Conservation (phyloP, 2,888 invertebrate species). For the Cosmia pyralina region DNA sequence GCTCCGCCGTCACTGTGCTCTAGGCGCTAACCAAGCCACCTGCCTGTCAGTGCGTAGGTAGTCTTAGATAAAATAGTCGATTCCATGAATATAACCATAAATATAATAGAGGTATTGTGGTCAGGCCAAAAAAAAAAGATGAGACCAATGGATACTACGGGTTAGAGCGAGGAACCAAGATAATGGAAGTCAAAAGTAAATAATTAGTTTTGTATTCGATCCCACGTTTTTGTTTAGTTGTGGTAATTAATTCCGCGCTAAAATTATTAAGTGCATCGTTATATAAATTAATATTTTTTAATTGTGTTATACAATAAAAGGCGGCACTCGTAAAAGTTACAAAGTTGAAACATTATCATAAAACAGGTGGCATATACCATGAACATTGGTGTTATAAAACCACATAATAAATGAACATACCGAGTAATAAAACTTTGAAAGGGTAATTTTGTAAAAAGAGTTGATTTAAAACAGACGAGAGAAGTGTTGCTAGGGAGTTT, state of each 20-base stretch:
- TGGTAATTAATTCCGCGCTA: background rate
- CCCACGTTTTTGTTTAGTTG: slow-evolving; percentile 28
- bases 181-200: background rate
- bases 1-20: too few relatives aligned
- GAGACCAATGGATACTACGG: background rate
- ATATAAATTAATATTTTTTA: slow-evolving; percentile 1
- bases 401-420: background rate
- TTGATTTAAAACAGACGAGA: background rate
- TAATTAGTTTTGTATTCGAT: background rate
- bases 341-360: slow-evolving; percentile 10
- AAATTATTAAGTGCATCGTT: slow-evolving; percentile 3
- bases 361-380: slow-evolving; percentile 16
- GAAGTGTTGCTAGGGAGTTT: background rate
- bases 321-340: slow-evolving; percentile 1
- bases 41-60: too few relatives aligned
- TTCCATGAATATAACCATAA: too few relatives aligned
- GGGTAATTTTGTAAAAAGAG: background rate
- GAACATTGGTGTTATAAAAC: slow-evolving; percentile 15
- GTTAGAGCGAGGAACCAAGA: background rate
- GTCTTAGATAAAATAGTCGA: too few relatives aligned
- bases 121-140: too few relatives aligned
- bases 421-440: slow-evolving; percentile 1
- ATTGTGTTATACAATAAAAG: background rate
- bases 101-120: too few relatives aligned
- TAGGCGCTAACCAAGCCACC: too few relatives aligned